Base-by-base conservation (phyloP, 30 jellyfish, hydroid and myxozoan species). In the Aurelia sp. region DNA sequence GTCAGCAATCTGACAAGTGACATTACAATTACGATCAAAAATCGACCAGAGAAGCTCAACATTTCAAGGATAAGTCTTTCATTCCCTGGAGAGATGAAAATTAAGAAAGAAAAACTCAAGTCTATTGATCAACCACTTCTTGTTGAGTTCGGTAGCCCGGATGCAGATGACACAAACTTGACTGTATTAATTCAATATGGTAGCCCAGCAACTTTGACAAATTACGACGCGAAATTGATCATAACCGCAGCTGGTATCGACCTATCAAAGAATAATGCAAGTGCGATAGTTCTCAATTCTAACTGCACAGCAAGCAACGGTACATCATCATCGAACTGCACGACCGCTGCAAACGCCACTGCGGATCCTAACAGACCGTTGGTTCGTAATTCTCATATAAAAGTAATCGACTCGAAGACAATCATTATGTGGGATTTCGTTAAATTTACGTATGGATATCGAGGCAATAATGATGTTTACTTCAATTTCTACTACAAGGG, bases 131-230 rank as follows among this genome's bases (percentile, higher is more conserved):
- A 63, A 16, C 97, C 97, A 6, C 61, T 88, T 63, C 76, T 88
- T 20, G 85, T 71, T 5, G 88, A 86, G 58, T 88, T 88, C 66
- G 85, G 55, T 20, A 67, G 89, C 21, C 85, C 84, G 31, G 91
- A 78, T 41, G 64, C 67, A 70, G 84, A 81, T 38, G 38, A 72
- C 7, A 66, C 72, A 62, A 72, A 80, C 71, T 53, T 82, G 17
- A 93, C 98, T 8, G 77, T 71, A 3, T 84, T 85, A 17, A 76
- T 88, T 67, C 97, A 88, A 61, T 83, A 31, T 82, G 98, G 98
- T 18, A 50, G 60, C 27, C 90, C 96, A 5, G 94, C 98, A 2
- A 73, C 98, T 0, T 1, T 4, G 18, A 50, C 24, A 10, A 81
- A 88, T 67, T 86, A 93, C 74, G 97, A 93, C 51, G 85, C 89